Conservation (phyloP, 2,797 vertebrate species). For the Gephyroberyx darwinii region DNA sequence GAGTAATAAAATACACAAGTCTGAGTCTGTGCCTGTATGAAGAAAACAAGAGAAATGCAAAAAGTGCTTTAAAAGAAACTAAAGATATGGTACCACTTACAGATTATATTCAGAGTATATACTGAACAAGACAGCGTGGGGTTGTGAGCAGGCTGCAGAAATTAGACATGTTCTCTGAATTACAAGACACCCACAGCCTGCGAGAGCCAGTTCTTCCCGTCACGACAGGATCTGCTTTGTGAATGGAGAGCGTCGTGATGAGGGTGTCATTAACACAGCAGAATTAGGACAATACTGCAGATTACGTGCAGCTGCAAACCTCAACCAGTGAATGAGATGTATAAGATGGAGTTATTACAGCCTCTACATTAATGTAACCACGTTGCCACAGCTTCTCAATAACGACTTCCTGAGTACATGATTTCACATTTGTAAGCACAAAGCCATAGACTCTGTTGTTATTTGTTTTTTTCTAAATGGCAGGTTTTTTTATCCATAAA, state of each 20-base stretch:
- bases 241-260: slow-evolving; percentile 79
- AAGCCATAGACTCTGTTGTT: neutral
- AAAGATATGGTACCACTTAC: slow-evolving; percentile 65
- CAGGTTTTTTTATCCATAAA: neutral
- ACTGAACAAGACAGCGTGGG: slow-evolving; percentile 55
- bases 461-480: neutral
- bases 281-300: slow-evolving; percentile 70
- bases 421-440: slow-evolving; percentile 3
- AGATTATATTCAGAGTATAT: slow-evolving; percentile 53
- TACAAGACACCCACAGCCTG: slow-evolving; percentile 68
- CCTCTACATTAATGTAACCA: slow-evolving; percentile 27
- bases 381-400: neutral
- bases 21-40: slow-evolving; percentile 21
- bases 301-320: slow-evolving; percentile 77
- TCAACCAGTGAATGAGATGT: slow-evolving; percentile 63
- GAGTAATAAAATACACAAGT: slow-evolving; percentile 16
- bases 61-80: slow-evolving; percentile 55
- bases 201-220: slow-evolving; percentile 68
- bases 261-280: slow-evolving; percentile 72
- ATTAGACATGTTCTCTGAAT: slow-evolving; percentile 60
- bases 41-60: slow-evolving; percentile 26
- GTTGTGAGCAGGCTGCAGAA: slow-evolving; percentile 59
- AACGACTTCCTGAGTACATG: slow-evolving; percentile 31
- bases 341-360: slow-evolving; percentile 43
- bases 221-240: slow-evolving; percentile 76